Base-by-base conservation (phyloP, 2,797 vertebrate species). In the Ctenochaetus hawaiiensis region DNA sequence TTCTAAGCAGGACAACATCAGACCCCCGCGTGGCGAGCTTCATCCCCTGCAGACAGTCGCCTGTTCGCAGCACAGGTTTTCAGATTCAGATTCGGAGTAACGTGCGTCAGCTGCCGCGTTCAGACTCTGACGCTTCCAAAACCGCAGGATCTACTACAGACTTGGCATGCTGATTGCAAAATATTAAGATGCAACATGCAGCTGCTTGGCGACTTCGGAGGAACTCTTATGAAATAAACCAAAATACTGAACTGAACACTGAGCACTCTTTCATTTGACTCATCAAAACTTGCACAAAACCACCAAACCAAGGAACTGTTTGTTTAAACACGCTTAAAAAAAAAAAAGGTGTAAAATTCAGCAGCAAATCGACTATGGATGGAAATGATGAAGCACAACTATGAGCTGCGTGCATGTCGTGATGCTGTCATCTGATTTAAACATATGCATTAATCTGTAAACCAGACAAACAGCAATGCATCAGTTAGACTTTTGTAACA, bases 1-100 rank as follows among this genome's bases (percentile, higher is more conserved):
- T 82, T 90, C 71, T 22, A 74, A 85, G 87, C 1, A 16, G 8
- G 69, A 82, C 67, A 87, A 85, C 80, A 90, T 58, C 72, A 48
- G 75, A 79, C 64, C 66, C 72, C 81, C 30, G 43, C 0, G 60
- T 1, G 0, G 72, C 5, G 2, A 48, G 69, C 74, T 51, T n/a
- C 12, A 67, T 45, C 76, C 77, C 88, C 80, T 49, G 72, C n/a
- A 75, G 80, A 84, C 1, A 58, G 61, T 30, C 48, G 37, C 53
- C 75, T 44, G 78, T 43, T 59, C 66, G 70, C 75, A 43, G 72
- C 57, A 44, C 67, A 30, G 26, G 26, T 4, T 30, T 30, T 10
- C 20, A 60, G 47, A 30, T 30, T 30, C 26, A 30, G 26, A 30
- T 30, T 49, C 45, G 1, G 63, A 6, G 65, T 5, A 60, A 62